Evolutionary conservation across 1,140 invertebrate species (phyloP).

Genomic region (Odontomachus brunneus): DNA sequence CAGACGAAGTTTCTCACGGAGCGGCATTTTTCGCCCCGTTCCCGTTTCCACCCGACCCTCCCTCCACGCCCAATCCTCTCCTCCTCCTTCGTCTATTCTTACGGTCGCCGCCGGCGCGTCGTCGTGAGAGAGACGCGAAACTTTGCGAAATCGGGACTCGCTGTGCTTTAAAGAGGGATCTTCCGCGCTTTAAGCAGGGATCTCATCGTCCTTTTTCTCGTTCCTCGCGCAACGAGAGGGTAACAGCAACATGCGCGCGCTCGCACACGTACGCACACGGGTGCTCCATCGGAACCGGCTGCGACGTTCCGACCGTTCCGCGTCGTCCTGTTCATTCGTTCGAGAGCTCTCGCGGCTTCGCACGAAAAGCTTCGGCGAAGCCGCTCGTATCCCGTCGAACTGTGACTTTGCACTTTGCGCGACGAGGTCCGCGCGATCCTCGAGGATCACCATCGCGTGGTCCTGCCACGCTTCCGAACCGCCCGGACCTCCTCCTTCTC

Average conservation of each 20-base stretch:
- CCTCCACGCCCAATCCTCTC: too few relatives aligned
- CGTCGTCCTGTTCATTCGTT: not conserved
- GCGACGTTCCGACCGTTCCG: slow-evolving; percentile 1
- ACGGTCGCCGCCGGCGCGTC: not conserved
- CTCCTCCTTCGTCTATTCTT: not conserved
- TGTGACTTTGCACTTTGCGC: slow-evolving; percentile 1
- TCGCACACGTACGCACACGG: too few relatives aligned
- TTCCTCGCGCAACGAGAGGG: not conserved
- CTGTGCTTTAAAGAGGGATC: slow-evolving; percentile 26
- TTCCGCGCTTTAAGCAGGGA: slow-evolving; percentile 1
- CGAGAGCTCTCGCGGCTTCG: not conserved
- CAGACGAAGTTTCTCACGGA: slow-evolving; percentile 24
- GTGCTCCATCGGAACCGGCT: slow-evolving; percentile 2
- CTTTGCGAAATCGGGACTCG: not conserved
- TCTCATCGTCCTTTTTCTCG: not conserved
- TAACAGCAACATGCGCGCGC: not conserved
- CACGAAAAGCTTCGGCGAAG: too few relatives aligned
- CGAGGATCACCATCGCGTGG: not conserved
- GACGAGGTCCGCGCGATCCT: not conserved
- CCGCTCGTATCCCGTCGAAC: not conserved
- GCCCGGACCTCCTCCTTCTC: not conserved
- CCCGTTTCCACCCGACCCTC: not conserved
- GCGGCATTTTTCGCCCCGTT: slow-evolving; percentile 23
- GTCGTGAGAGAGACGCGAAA: not conserved
- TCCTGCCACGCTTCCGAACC: not conserved